These are phyloP conservation scores for Branchellion lobata DNA, from an alignment of 2,888 invertebrate species.

Conservation along the genomic window DNA sequence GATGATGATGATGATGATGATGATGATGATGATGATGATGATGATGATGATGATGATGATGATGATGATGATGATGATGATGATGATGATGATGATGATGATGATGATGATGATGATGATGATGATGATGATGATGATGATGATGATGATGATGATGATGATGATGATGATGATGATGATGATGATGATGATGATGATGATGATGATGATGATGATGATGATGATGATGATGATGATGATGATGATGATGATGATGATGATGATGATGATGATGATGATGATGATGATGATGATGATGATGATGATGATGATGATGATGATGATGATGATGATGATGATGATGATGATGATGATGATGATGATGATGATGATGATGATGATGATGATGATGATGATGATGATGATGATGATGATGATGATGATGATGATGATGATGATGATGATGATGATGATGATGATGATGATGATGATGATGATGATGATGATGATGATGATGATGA, in stretches of 20 bases:
- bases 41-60: conserved; percentile 35
- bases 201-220: conserved; percentile 25
- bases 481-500: conserved; percentile 28
- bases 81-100: conserved; percentile 6
- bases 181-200: conserved; percentile 27
- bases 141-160: conserved; percentile 27
- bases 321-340: conserved; percentile 25
- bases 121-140: conserved; percentile 36
- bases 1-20: conserved; percentile 27
- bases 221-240: conserved; percentile 25
- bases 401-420: conserved; percentile 28
- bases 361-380: conserved; percentile 25
- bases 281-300: conserved; percentile 25
- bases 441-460: conserved; percentile 28
- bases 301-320: conserved; percentile 25
- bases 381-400: conserved; percentile 27
- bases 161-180: conserved; percentile 25
- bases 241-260: conserved; percentile 25
- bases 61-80: conserved; percentile 35
- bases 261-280: conserved; percentile 27
- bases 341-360: conserved; percentile 25
- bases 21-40: conserved; percentile 25
- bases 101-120: conserved; percentile 31
- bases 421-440: conserved; percentile 27
- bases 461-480: conserved; percentile 30